Base-by-base conservation (phyloP, 2,888 invertebrate genomes). In the Leptinotarsa haldemani region DNA sequence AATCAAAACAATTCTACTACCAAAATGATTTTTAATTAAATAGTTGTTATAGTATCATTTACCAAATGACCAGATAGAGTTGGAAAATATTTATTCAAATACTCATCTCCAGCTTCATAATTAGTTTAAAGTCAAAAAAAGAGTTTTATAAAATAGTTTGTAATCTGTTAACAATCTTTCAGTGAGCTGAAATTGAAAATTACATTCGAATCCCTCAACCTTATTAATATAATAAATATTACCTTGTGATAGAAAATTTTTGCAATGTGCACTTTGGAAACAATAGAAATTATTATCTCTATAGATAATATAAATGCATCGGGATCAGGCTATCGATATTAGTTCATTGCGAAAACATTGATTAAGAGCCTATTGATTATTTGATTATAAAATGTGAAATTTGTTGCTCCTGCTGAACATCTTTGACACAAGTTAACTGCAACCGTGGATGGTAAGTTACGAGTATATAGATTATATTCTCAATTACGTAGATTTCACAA, bases 221-320 rank as follows among this genome's bases (percentile, higher is more conserved):
- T 40, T 40, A 30, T 61, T 61, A 61, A 30, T 12, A 12, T 18
- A 16, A 61, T 30, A 16, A 16, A 61, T 30, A 15, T n/a, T 61
- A 61, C 61, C 61, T 61, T 30, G 16, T 7, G 25, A n/a, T 40
- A 40, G 25, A 16, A 30, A 61, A 48, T 69, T 69, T 68, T 65
- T 74, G 65, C 30, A 40, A 56, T 74, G 71, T 71, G 71, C 73
- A 76, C 18, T 71, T 66, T 65, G 70, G 50, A 64, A 74, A 75
- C 69, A 75, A 75, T 75, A 64, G 69, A 65, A 69, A 69, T 66
- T 70, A 70, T 75, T 75, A 75, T 75, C 74, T 40, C 40, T 72
- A 69, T 72, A 65, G 68, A 56, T 56, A 71, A 75, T 75, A 75
- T 72, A 70, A 75, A 71, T 75, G 74, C 74, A 71, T 69, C 66